Percentiles rank a stretch among this genome's conserved stretches.
Conservation (phyloP, 2,113 vertebrate species). For the Bambusicola thoracicus region DNA sequence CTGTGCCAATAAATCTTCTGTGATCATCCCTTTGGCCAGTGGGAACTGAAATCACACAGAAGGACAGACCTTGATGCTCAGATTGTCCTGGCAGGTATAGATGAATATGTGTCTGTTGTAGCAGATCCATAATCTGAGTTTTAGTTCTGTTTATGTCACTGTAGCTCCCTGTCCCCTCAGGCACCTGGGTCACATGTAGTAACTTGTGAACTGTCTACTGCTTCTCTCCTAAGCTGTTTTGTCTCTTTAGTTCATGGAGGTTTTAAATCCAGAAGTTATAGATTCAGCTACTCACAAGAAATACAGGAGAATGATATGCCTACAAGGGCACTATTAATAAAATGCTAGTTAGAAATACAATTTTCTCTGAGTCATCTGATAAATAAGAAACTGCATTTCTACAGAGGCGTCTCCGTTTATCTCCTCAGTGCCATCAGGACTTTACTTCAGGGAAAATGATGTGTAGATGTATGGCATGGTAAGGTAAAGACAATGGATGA, state of each 20-base stretch:
- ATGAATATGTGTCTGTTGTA: neutral
- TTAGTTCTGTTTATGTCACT: neutral
- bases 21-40: neutral
- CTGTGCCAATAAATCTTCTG: neutral
- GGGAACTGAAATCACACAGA: neutral
- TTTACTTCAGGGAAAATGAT: neutral
- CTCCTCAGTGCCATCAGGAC: rapidly evolving
- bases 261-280: neutral
- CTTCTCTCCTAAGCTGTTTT: neutral
- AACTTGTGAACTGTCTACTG: neutral
- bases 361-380: neutral
- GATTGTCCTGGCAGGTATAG: neutral
- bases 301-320: neutral
- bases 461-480: neutral
- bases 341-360: neutral
- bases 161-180: neutral
- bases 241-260: neutral
- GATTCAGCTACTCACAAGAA: neutral
- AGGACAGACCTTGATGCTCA: neutral
- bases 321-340: neutral
- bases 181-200: neutral
- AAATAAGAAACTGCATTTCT: neutral
- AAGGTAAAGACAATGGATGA: neutral
- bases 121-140: neutral
- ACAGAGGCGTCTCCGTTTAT: neutral